These are phyloP conservation scores for Chanos chanos DNA, from an alignment of 2,797 vertebrate species.

Conservation along the genomic window DNA sequence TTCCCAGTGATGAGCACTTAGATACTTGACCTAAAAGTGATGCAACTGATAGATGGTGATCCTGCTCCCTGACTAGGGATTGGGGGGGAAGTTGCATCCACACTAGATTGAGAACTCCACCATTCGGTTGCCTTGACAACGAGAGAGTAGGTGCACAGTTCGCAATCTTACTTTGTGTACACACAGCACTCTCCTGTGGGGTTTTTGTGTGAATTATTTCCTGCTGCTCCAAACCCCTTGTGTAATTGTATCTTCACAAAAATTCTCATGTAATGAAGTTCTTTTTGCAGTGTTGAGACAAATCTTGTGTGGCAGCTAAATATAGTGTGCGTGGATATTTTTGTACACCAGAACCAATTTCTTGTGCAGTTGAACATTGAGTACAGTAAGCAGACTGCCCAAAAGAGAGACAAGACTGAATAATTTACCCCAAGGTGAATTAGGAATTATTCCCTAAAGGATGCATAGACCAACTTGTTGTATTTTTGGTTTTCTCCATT, in stretches of 20 bases:
- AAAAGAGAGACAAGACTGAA: too few relatives aligned
- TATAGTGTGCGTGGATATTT: conserved; percentile 17
- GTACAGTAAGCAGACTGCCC: too few relatives aligned
- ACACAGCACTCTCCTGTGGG: conserved; percentile 62
- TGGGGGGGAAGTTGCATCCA: background rate
- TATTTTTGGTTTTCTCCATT: too few relatives aligned
- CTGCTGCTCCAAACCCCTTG: conserved; percentile 53
- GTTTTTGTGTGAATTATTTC: conserved; percentile 55
- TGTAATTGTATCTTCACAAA: conserved; percentile 49
- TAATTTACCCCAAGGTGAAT: too few relatives aligned
- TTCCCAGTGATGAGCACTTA: conserved; percentile 14
- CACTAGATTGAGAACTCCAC: conserved; percentile 57
- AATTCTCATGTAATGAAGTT: conserved; percentile 14
- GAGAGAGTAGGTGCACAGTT: conserved; percentile 52
- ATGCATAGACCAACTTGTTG: too few relatives aligned
- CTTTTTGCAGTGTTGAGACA: background rate
- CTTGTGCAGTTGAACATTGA: too few relatives aligned
- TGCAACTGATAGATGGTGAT: conserved; percentile 47
- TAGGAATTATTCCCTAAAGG: too few relatives aligned
- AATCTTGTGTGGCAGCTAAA: conserved; percentile 16
- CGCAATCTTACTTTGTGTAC: conserved; percentile 52
- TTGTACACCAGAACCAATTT: too few relatives aligned
- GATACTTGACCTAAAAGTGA: conserved; percentile 42
- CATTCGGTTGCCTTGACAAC: conserved; percentile 73
- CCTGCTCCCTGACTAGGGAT: conserved; percentile 50